Base-by-base conservation (phyloP, 2,113 vertebrate genomes). In the Pygoscelis adeliae region DNA sequence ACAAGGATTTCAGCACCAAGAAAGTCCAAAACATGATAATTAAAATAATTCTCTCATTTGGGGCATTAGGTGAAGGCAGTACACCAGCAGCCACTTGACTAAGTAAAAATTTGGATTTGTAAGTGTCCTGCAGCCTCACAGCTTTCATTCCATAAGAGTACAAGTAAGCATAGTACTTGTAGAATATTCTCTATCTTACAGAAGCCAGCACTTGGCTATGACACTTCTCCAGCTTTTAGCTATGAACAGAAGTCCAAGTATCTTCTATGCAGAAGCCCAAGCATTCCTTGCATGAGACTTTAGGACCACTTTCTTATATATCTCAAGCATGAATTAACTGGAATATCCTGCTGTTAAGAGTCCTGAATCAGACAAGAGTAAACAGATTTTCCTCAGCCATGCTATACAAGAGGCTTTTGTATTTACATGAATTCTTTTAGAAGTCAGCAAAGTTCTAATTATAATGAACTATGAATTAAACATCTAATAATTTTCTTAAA, bases 381-480 rank as follows among this genome's bases (percentile, higher is more conserved):
- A 65, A 55, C 1, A 65, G 44, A 26, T 71, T 71, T 66, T 76
- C 52, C 47, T 67, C 36, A 52, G 18, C 19, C 7, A 15, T 6
- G 7, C 3, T 42, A 42, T 25, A 58, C 21, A 22, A 74, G n/a
- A 80, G 23, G 32, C 26, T 66, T 87, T 79, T 85, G 19, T 30
- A 62, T 55, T 62, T 59, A 11, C 34, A 58, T 26, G 30, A 80
- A 66, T 89, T 94, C 30, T 66, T 87, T 92, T 17, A 53, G 23
- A 84, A 93, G 26, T 42, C 56, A 70, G 20, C 26, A 40, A 27
- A 77, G 42, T 36, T 92, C 34, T 90, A 55, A 70, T 78, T 89
- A 67, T 17, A 25, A 86, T 36, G 89, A 97, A 89, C n/a, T 89
- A 71, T 20, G 23, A 87, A 82, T 83, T 89, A 87, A 73, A 78